A percentile compares a stretch with the other conserved stretches of the same genome.
phyloP scores from a whole-genome alignment of 2,113 vertebrate genomes.

The Brevimyrus niger region DNA sequence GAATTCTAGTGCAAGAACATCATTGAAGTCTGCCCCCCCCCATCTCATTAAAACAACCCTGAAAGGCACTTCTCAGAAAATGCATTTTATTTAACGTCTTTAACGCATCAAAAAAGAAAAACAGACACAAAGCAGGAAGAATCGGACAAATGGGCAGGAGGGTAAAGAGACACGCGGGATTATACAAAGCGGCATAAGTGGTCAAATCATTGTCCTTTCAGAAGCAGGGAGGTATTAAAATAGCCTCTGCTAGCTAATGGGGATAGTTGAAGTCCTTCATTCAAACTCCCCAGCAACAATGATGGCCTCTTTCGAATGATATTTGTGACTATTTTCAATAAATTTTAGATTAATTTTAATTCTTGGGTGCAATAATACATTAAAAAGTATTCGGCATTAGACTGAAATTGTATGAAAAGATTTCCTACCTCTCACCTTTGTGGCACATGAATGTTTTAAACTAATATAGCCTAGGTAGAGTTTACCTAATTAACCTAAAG shows the following conservation, averaged over 20 bases:
- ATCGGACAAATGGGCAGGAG: not conserved
- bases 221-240: not conserved
- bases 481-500: not conserved
- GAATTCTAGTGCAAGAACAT: not conserved
- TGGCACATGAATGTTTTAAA: not conserved
- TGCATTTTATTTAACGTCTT: slow-evolving; percentile 30
- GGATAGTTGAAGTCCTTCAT: not conserved
- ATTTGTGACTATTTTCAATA: not conserved
- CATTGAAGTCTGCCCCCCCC: not conserved
- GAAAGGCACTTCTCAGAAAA: slow-evolving; percentile 22
- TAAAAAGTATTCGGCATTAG: not conserved
- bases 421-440: not conserved
- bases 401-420: not conserved
- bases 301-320: not conserved
- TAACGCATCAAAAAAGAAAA: slow-evolving; percentile 29
- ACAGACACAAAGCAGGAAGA: slow-evolving; percentile 29
- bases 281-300: not conserved
- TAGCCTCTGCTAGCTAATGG: not conserved
- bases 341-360: not conserved
- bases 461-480: not conserved
- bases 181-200: not conserved
- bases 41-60: slow-evolving; percentile 2
- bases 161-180: not conserved
- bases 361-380: not conserved
- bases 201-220: not conserved